Conservation (phyloP, 2,888 invertebrate species). For the Drosophila kanekoi region DNA sequence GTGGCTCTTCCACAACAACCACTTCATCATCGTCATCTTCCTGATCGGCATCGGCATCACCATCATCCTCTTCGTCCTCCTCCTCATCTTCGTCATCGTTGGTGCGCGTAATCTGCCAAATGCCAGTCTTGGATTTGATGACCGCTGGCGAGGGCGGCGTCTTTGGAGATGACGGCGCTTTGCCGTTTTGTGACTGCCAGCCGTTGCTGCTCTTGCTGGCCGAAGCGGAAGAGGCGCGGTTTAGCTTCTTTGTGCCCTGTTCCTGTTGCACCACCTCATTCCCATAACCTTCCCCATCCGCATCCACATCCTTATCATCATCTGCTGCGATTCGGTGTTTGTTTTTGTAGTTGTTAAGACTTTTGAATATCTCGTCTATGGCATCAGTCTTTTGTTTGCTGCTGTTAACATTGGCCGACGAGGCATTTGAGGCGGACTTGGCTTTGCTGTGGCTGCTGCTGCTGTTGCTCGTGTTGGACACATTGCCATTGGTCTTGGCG, state of each 20-base stretch:
- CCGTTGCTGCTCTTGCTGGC: conserved; percentile 40
- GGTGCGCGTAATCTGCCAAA: conserved; percentile 83
- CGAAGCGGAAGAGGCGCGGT: background rate
- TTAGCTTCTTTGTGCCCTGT: conserved; percentile 22
- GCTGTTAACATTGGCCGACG: conserved; percentile 59
- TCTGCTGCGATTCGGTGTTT: conserved; percentile 41
- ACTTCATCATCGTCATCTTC: conserved; percentile 24
- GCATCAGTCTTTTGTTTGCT: conserved; percentile 79
- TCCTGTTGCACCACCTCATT: conserved; percentile 19
- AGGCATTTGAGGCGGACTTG: conserved; percentile 55
- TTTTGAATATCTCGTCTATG: conserved; percentile 81
- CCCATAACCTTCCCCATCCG: conserved; percentile 21
- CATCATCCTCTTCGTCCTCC: conserved; percentile 40
- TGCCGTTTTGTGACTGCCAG: conserved; percentile 62
- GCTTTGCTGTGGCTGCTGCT: conserved; percentile 34
- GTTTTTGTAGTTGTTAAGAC: conserved; percentile 55
- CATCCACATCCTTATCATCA: conserved; percentile 29
- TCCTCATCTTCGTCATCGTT: conserved; percentile 45
- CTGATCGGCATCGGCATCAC: conserved; percentile 25
- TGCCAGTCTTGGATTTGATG: conserved; percentile 84
- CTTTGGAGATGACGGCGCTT: conserved; percentile 59
- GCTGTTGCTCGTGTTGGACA: conserved; percentile 13
- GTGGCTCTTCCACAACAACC: conserved; percentile 12
- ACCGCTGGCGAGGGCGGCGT: conserved; percentile 84
- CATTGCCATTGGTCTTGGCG: conserved; percentile 54